Base-by-base conservation (phyloP, 2,113 vertebrate genomes). In the Scomber japonicus region DNA sequence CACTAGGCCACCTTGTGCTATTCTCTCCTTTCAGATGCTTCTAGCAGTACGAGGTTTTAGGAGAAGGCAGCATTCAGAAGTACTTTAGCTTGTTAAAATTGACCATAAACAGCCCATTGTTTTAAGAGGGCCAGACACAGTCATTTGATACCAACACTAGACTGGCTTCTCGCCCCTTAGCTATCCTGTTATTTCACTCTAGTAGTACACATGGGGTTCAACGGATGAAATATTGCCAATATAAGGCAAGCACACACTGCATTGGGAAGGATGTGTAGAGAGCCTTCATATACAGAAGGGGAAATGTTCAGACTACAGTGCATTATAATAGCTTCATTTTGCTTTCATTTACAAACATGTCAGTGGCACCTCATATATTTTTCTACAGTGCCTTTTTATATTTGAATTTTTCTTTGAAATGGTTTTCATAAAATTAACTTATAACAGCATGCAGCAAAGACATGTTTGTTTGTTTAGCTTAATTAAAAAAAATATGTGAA, bases 91-190 rank as follows among this genome's bases (percentile, higher is more conserved):
- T 87, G 87, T 88, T 86, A 81, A 89, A 91, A 91, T 85, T 92
- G 89, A 89, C 93, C 88, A 91, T 94, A 94, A 94, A 93, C 90
- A 92, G 89, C 84, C 91, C 85, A 91, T 93, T 93, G 91, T 90
- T 93, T 90, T 91, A 82, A 89, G 83, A 91, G 88, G 84, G 82
- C 90, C 88, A 84, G 90, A 82, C 87, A 82, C 45, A 68, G 90
- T 92, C 90, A 94, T 93, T 80, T 90, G 90, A 94, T 84, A 89
- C 91, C 68, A 2, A 71, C 84, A 79, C 90, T 85, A 77, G 79
- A 71, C 54, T 65, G 78, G 65, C 88, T 92, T 89, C 65, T 90
- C 53, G 59, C 88, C 88, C 86, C 60, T 75, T 45, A 85, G 90
- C 82, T 81, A 89, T 85, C 77, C 88, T 91, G 91, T 92, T 91